A percentile compares a stretch with the other conserved stretches of the same genome.
phyloP scores from a whole-genome alignment of 2,113 vertebrate genomes.

The Piaya cayana region DNA sequence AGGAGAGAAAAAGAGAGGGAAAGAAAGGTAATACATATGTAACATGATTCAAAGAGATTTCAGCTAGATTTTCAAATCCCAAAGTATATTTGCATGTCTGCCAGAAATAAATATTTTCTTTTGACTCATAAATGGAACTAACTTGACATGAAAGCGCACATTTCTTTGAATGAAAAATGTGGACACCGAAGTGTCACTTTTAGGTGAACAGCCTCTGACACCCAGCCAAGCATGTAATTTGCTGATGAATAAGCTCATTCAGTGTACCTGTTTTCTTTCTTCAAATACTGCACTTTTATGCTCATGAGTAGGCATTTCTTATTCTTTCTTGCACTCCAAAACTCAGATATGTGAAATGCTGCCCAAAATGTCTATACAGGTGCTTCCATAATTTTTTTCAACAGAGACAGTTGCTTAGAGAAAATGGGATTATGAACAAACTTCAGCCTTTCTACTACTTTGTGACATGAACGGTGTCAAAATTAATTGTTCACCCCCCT shows the following conservation, averaged over 20 bases:
- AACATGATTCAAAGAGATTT: background rate
- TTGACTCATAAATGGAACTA: background rate
- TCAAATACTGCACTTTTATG: background rate
- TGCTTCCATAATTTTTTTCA: background rate
- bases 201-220: background rate
- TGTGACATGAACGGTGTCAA: background rate
- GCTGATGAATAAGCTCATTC: background rate
- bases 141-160: background rate
- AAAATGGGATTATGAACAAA: background rate
- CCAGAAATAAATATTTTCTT: background rate
- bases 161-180: background rate
- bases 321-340: background rate
- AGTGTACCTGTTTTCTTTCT: background rate
- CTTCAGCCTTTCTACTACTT: background rate
- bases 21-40: background rate
- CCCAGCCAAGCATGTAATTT: background rate
- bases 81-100: background rate
- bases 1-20: background rate
- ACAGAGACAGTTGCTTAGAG: background rate
- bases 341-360: background rate
- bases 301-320: background rate
- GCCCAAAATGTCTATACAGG: background rate
- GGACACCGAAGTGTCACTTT: background rate
- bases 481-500: background rate
- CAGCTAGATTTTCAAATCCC: background rate